Conservation (phyloP, 2,113 vertebrate species). For the Brachirus orientalis region DNA sequence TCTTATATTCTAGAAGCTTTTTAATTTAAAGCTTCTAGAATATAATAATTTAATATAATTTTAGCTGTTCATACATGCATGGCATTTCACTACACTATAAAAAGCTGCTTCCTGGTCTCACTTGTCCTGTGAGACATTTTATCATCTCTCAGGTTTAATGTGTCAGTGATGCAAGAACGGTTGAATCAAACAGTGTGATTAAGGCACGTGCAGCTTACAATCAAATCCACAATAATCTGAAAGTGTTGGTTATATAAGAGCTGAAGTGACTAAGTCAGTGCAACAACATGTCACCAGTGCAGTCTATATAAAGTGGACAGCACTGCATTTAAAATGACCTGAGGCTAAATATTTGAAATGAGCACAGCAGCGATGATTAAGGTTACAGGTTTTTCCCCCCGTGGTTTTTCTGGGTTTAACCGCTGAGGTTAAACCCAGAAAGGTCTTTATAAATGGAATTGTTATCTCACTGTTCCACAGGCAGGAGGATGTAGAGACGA, state of each 20-base stretch:
- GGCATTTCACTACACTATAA: slow-evolving; percentile 65
- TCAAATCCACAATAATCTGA: no score
- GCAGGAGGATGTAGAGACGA: slow-evolving; percentile 36
- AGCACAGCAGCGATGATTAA: slow-evolving; percentile 2
- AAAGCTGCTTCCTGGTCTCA: slow-evolving; percentile 66
- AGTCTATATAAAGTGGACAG: slow-evolving; percentile 14
- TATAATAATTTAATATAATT: no score
- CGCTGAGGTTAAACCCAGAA: slow-evolving; percentile 27
- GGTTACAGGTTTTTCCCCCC: slow-evolving; percentile 22
- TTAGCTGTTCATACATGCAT: no score
- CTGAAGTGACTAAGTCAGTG: neutral
- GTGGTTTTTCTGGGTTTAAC: slow-evolving; percentile 41
- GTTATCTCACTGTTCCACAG: slow-evolving; percentile 50
- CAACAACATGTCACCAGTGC: slow-evolving; percentile 11
- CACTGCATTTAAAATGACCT: slow-evolving; percentile 22
- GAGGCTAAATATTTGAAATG: slow-evolving; percentile 21
- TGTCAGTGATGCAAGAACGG: no score
- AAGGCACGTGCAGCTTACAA: no score
- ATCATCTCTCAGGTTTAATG: no score
- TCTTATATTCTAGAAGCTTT: slow-evolving; percentile 70
- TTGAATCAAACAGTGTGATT: no score
- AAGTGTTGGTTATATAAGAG: no score
- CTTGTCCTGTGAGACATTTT: slow-evolving; percentile 36
- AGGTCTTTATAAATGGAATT: slow-evolving; percentile 46
- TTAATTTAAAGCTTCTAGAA: no score